These are phyloP conservation scores for Biston betularia DNA, from an alignment of 2,888 invertebrate species.

Conservation along the genomic window DNA sequence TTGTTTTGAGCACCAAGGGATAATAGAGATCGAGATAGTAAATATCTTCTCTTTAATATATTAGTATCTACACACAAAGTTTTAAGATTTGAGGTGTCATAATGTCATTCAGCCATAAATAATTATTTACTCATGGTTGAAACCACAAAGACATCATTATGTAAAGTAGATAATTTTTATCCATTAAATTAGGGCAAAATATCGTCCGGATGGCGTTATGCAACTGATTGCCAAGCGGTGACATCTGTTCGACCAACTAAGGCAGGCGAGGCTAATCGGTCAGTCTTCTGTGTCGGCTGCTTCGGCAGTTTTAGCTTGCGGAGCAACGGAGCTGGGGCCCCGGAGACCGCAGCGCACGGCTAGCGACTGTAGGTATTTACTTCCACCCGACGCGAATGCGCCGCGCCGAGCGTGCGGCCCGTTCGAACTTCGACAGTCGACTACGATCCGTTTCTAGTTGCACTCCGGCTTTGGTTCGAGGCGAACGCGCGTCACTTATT, in stretches of 20 bases:
- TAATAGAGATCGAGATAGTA: no score
- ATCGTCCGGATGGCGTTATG: constrained; percentile 47
- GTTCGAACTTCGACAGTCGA: not conserved
- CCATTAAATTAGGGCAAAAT: constrained; percentile 33
- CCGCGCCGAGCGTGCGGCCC: not conserved
- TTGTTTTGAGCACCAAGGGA: no score
- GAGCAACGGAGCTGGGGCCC: constrained; percentile 55
- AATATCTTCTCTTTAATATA: no score
- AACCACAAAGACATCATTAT: constrained; percentile 25
- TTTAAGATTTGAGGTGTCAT: no score
- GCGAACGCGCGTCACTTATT: constrained; percentile 33
- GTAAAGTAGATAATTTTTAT: constrained; percentile 29
- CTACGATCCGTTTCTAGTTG: constrained; percentile 31
- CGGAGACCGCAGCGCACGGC: constrained; percentile 4
- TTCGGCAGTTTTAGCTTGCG: constrained; percentile 46
- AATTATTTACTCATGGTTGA: constrained; percentile 12
- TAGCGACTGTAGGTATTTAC: constrained; percentile 14
- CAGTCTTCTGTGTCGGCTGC: constrained; percentile 51
- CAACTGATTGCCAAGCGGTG: constrained; percentile 51
- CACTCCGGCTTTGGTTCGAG: constrained; percentile 26
- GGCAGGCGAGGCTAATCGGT: constrained; percentile 67
- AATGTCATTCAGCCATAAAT: no score
- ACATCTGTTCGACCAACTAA: constrained; percentile 49
- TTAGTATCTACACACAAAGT: no score
- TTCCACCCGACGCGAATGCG: not conserved